Conservation (phyloP, 2,888 invertebrate species). For the Corythucha ciliata region DNA sequence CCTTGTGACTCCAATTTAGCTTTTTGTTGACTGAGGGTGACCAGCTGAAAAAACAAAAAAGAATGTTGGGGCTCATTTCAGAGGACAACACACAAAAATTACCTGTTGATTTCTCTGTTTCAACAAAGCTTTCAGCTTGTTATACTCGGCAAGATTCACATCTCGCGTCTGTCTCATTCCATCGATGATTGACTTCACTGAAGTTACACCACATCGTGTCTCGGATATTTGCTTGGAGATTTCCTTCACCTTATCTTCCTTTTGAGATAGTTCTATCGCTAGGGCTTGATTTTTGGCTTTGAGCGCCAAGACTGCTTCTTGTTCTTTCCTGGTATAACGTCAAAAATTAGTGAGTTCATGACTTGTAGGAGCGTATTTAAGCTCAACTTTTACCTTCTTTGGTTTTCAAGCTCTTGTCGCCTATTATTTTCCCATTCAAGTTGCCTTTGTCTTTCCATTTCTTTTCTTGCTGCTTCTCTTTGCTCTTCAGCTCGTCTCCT, state of each 20-base stretch:
- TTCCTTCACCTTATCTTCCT: conserved; percentile 65
- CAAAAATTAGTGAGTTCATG: too few species aligned
- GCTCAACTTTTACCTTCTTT: conserved; percentile 46
- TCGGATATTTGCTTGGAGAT: conserved; percentile 71
- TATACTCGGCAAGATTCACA: conserved; percentile 66
- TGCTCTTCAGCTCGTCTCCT: conserved; percentile 69
- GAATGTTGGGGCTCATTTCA: not conserved
- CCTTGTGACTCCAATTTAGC: conserved; percentile 66
- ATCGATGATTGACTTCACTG: conserved; percentile 91
- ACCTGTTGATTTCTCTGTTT: conserved; percentile 72
- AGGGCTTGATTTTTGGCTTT: conserved; percentile 81
- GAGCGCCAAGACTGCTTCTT: conserved; percentile 70
- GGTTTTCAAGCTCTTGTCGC: conserved; percentile 73
- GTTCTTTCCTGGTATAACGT: conserved; percentile 55
- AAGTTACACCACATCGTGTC: conserved; percentile 76
- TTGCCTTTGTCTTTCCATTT: conserved; percentile 45
- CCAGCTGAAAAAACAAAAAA: conserved; percentile 40
- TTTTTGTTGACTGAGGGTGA: conserved; percentile 74
- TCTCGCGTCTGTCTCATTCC: conserved; percentile 72
- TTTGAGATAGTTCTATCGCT: conserved; percentile 63
- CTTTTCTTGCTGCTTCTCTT: conserved; percentile 65
- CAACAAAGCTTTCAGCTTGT: conserved; percentile 58
- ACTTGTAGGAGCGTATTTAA: too few species aligned
- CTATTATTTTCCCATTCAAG: conserved; percentile 93
- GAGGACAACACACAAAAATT: not conserved